A percentile compares a stretch with the other conserved stretches of the same genome.
Evolutionary conservation across 2,797 vertebrate genomes (phyloP).

Genomic region (Triplophysa bombifrons): DNA sequence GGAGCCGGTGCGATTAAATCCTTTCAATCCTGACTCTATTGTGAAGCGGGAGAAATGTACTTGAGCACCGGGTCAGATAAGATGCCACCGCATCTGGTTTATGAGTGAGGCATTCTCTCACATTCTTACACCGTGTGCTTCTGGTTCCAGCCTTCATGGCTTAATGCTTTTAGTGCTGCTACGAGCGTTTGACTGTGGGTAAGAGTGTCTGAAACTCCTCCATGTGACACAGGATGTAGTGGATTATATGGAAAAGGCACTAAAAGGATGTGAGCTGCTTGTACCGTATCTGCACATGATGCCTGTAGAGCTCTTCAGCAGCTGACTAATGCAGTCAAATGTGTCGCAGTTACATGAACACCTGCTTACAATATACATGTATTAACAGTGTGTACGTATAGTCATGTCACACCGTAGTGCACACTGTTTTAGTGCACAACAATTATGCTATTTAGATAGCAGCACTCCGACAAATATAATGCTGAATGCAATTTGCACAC

Average conservation of each 20-base stretch:
- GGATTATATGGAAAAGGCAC: conserved; percentile 40
- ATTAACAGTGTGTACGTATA: background rate
- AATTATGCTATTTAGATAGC: background rate
- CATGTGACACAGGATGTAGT: conserved; percentile 46
- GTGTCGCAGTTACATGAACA: background rate
- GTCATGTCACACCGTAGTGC: background rate
- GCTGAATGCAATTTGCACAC: background rate
- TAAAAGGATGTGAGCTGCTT: conserved; percentile 39
- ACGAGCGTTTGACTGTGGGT: conserved; percentile 29
- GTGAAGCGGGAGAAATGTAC: conserved; percentile 42
- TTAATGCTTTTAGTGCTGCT: conserved; percentile 53
- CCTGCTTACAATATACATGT: background rate
- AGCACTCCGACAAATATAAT: background rate
- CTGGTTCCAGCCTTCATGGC: conserved; percentile 23
- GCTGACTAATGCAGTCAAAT: conserved; percentile 5
- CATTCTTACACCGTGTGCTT: conserved; percentile 9
- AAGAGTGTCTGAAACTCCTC: conserved; percentile 40
- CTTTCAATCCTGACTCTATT: conserved; percentile 55
- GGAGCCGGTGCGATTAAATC: conserved; percentile 54
- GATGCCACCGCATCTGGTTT: conserved; percentile 28
- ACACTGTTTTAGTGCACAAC: background rate
- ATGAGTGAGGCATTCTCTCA: conserved; percentile 44
- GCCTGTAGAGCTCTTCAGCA: conserved; percentile 8
- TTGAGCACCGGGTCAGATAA: conserved; percentile 48
- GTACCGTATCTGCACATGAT: conserved; percentile 19